Conservation (phyloP, 1,140 invertebrate species). For the Nasonia giraulti region DNA sequence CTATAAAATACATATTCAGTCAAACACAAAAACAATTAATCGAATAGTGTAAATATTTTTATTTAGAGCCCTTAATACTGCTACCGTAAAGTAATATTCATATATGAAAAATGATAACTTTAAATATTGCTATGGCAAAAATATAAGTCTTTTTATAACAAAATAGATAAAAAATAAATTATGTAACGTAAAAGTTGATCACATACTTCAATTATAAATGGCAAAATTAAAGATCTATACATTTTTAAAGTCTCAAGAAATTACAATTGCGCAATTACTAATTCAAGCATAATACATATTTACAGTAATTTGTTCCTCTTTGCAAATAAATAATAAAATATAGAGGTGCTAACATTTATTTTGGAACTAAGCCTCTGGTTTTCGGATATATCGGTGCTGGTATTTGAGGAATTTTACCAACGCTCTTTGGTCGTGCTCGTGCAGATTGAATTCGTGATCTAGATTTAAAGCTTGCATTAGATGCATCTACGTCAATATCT, state of each 20-base stretch:
- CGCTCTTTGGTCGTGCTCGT: constrained; percentile 65
- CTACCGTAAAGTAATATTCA: neutral
- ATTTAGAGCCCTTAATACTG: neutral
- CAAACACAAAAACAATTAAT: neutral
- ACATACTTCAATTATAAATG: neutral
- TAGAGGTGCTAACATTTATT: constrained; percentile 65
- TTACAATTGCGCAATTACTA: constrained; percentile 10
- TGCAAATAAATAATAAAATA: constrained; percentile 39
- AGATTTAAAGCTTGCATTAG: constrained; percentile 64
- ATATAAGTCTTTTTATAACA: neutral
- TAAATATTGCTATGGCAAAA: neutral
- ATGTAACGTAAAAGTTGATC: constrained; percentile 48
- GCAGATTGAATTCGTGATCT: constrained; percentile 66
- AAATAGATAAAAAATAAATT: constrained; percentile 46
- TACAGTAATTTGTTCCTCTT: constrained; percentile 52
- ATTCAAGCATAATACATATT: constrained; percentile 49
- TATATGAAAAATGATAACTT: neutral
- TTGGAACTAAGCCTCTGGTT: constrained; percentile 78
- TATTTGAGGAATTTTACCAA: constrained; percentile 65
- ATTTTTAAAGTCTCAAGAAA: neutral
- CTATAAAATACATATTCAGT: neutral
- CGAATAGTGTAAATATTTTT: neutral
- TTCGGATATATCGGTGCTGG: constrained; percentile 75
- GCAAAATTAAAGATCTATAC: constrained; percentile 9
- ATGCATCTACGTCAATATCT: constrained; percentile 83